Evolutionary conservation across 2,113 vertebrate genomes (phyloP).

Genomic region (Ranitomeya variabilis): DNA sequence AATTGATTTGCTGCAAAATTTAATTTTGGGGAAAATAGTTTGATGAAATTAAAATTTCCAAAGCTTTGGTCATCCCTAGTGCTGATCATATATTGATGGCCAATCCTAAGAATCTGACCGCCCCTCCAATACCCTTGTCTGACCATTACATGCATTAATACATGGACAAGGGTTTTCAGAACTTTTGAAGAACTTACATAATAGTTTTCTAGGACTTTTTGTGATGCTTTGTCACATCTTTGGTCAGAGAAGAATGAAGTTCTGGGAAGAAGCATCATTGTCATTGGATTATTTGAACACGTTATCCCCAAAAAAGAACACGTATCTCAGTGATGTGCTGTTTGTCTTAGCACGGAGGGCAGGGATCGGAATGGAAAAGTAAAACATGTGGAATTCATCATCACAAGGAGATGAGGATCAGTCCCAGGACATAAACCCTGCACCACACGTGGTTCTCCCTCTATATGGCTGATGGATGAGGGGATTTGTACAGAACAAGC

Average conservation of each 20-base stretch:
- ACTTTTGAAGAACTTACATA: background rate
- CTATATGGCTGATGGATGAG: background rate
- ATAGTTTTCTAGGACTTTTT: background rate
- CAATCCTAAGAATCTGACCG: background rate
- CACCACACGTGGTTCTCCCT: background rate
- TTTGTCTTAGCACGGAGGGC: constrained; percentile 12
- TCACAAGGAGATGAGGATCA: background rate
- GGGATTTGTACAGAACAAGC: background rate
- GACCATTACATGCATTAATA: background rate
- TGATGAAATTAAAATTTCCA: no score
- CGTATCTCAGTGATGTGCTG: background rate
- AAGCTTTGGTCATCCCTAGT: no score
- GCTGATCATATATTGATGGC: no score
- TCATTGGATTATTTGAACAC: background rate
- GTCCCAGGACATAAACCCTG: background rate
- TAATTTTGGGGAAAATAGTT: no score
- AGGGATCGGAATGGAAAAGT: constrained; percentile 18
- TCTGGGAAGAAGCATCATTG: background rate
- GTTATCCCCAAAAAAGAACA: background rate
- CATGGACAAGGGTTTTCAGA: background rate
- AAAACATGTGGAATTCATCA: constrained; percentile 24
- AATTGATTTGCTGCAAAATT: no score
- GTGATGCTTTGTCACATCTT: background rate
- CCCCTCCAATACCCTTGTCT: background rate
- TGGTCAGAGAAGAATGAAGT: background rate